Base-by-base conservation (phyloP, 2,888 invertebrate genomes). In the Cordilura impudica region DNA sequence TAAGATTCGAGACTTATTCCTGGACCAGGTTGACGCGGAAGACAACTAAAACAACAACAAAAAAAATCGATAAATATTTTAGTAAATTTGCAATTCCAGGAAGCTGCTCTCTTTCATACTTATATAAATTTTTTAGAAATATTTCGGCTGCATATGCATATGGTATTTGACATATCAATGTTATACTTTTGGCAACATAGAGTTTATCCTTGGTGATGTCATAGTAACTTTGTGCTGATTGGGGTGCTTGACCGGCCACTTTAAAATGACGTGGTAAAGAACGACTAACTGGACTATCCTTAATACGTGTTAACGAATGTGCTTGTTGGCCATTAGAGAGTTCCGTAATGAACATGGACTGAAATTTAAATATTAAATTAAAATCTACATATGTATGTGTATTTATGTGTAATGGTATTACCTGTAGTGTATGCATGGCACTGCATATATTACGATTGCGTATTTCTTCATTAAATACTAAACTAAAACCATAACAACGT, bases 391-490 rank as follows among this genome's bases (percentile, higher is more conserved):
- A 8, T 49, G n/a, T n/a, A n/a, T 23, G 10, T 23, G 12, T n/a
- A 43, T 21, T 14, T 39, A 26, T 35, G 26, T 51, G 14, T 53
- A 26, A 31, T 18, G 10, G n/a, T 54, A 1, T 90, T 89, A 94
- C 95, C 91, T 98, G 97, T 83, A 98, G 92, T 39, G 97, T 97
- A 89, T 98, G 97, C 95, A 99, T 98, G 63, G 98, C 98, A 85
- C 95, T 95, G 89, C 97, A 97, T 84, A 99, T 97, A 88, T 97
- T 95, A 63, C 94, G 92, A 90, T 97, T 97, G 72, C 94, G 93
- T 83, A 98, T 97, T 91, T 98, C 97, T 91, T 99, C 99, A 91
- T 95, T 98, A 90, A 99, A 99, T 16, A 98, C 95, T 83, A 97
- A 93, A 87, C 97, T 96, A 87, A 97, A 97, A 77, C 99, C 99